phyloP scores from a whole-genome alignment of 2,797 vertebrate genomes.

The Molossus alvarezi region DNA sequence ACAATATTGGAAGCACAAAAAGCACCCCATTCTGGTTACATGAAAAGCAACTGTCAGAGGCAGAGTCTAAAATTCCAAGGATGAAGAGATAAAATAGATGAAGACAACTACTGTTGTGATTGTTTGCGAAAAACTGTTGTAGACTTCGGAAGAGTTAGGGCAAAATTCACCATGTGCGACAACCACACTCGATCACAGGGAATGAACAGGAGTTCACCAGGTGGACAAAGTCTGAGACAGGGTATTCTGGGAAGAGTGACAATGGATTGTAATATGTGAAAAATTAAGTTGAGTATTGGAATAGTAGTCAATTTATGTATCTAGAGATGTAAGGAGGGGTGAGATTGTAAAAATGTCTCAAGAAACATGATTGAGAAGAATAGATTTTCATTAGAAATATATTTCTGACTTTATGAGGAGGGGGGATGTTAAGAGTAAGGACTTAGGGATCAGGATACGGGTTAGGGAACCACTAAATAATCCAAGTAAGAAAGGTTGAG shows the following conservation, averaged over 20 bases:
- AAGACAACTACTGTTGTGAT: background rate
- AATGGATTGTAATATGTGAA: constrained; percentile 18
- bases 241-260: background rate
- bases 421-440: background rate
- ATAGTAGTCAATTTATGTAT: background rate
- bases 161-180: background rate
- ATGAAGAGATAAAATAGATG: background rate
- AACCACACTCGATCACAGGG: background rate
- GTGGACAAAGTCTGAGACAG: background rate
- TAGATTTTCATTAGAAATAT: constrained; percentile 31
- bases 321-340: background rate
- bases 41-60: background rate
- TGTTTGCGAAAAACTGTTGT: background rate
- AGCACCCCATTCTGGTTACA: background rate
- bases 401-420: constrained; percentile 43
- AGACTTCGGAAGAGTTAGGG: background rate
- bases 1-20: background rate
- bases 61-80: background rate
- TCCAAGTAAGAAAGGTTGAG: background rate
- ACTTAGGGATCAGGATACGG: background rate
- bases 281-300: constrained; percentile 43
- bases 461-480: background rate
- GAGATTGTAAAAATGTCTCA: constrained; percentile 34
- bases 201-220: background rate
- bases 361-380: background rate